phyloP scores from a whole-genome alignment of 2,797 vertebrate genomes.

The Knipowitschia caucasica region DNA sequence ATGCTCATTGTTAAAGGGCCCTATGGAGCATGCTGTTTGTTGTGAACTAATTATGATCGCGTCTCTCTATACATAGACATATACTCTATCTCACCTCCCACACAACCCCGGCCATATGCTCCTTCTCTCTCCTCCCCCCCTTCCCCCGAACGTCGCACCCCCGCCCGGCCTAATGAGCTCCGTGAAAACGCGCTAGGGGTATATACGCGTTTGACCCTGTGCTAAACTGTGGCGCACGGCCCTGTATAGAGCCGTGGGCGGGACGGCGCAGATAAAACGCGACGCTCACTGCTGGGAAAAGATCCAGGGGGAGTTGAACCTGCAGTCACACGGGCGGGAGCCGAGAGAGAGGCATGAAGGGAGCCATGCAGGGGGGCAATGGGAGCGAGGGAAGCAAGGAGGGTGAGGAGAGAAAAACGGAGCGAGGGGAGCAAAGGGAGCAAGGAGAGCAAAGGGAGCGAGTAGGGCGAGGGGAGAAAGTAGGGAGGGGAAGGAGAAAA shows the following conservation, averaged over 20 bases:
- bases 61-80: slow-evolving; percentile 22
- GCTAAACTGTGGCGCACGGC: slow-evolving; percentile 59
- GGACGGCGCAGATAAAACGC: slow-evolving; percentile 34
- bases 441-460: not conserved
- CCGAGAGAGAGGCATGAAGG: not conserved
- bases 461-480: not conserved
- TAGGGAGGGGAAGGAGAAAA: too few relatives aligned
- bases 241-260: slow-evolving; percentile 47
- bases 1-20: slow-evolving; percentile 11
- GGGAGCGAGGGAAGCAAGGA: not conserved
- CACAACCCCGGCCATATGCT: slow-evolving; percentile 76
- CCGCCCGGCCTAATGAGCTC: slow-evolving; percentile 56
- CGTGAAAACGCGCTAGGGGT: slow-evolving; percentile 47
- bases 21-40: slow-evolving; percentile 38
- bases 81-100: slow-evolving; percentile 60
- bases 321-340: not conserved
- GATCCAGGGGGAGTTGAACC: not conserved
- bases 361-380: not conserved
- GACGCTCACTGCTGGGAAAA: slow-evolving; percentile 5
- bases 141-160: slow-evolving; percentile 12
- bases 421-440: not conserved
- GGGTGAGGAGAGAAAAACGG: not conserved
- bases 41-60: slow-evolving; percentile 50
- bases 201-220: slow-evolving; percentile 61
- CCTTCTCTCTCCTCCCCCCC: slow-evolving; percentile 24